phyloP scores from a whole-genome alignment of 2,797 vertebrate species.

The Scyliorhinus canicula region DNA sequence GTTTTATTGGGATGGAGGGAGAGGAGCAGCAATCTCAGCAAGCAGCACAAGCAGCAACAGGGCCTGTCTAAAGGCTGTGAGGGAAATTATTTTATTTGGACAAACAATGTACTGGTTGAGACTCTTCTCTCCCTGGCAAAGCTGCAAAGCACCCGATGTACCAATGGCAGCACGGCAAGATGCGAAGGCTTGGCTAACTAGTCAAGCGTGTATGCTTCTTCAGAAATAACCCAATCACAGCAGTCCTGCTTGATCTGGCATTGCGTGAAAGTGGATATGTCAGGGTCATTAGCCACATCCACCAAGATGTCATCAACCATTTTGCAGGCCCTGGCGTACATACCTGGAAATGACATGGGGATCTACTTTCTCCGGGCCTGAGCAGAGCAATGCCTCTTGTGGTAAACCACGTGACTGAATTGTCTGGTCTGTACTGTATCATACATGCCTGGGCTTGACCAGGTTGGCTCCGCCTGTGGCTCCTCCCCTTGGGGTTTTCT shows the following conservation, averaged over 20 bases:
- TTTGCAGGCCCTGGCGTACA: neutral
- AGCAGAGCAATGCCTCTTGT: too few species aligned
- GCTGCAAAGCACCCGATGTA: neutral
- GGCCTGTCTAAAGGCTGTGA: neutral
- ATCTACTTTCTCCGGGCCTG: neutral
- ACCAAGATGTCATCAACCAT: neutral
- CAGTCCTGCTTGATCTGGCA: neutral
- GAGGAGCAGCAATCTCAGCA: neutral
- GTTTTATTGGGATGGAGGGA: neutral
- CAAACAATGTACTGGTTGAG: neutral
- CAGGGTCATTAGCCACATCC: neutral
- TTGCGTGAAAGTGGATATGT: neutral
- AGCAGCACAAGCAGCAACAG: neutral
- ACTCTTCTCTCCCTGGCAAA: neutral
- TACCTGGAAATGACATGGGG: neutral
- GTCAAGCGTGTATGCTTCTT: neutral
- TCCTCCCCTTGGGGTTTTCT: too few species aligned
- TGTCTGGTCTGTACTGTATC: too few species aligned
- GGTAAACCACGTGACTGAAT: too few species aligned
- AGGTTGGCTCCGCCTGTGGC: too few species aligned
- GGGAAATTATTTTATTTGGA: neutral
- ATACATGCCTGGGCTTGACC: too few species aligned
- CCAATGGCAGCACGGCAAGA: neutral
- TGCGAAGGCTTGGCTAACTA: neutral
- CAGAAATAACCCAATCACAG: neutral